Evolutionary conservation across 2,113 vertebrate species (phyloP).

Genomic region (Propithecus coquereli): DNA sequence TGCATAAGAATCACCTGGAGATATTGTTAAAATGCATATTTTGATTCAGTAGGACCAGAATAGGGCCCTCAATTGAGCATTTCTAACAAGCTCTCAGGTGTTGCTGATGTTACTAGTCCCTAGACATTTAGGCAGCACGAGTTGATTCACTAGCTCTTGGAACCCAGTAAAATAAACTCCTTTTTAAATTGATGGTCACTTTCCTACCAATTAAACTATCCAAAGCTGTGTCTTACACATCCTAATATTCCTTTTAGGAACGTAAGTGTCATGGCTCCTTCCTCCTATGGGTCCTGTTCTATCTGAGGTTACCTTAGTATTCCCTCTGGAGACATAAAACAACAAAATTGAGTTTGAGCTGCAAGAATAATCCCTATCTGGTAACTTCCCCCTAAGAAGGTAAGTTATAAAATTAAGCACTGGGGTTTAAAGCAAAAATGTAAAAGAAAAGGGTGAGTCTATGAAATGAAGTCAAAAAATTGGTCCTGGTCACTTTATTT

Average conservation of each 20-base stretch:
- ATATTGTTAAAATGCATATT: not conserved
- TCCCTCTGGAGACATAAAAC: not conserved
- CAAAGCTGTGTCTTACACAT: not conserved
- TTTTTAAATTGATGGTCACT: not conserved
- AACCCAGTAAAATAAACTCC: not conserved
- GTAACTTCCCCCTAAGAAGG: not conserved
- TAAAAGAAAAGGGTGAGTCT: not conserved
- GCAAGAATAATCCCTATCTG: not conserved
- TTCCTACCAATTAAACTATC: not conserved
- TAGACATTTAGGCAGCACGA: not conserved
- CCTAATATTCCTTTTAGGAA: not conserved
- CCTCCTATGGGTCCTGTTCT: not conserved
- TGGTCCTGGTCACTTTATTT: not conserved
- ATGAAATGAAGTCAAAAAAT: not conserved
- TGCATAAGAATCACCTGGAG: not conserved
- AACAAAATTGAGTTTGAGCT: not conserved
- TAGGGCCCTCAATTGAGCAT: not conserved
- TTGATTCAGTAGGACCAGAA: not conserved
- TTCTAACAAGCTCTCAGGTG: not conserved
- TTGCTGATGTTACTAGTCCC: not conserved
- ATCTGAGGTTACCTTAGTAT: not conserved
- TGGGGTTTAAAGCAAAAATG: slow-evolving; percentile 29
- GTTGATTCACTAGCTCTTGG: not conserved
- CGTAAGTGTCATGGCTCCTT: not conserved
- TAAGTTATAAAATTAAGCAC: not conserved